phyloP scores from a whole-genome alignment of 1,140 invertebrate genomes.

The Anoplolepis gracilipes region DNA sequence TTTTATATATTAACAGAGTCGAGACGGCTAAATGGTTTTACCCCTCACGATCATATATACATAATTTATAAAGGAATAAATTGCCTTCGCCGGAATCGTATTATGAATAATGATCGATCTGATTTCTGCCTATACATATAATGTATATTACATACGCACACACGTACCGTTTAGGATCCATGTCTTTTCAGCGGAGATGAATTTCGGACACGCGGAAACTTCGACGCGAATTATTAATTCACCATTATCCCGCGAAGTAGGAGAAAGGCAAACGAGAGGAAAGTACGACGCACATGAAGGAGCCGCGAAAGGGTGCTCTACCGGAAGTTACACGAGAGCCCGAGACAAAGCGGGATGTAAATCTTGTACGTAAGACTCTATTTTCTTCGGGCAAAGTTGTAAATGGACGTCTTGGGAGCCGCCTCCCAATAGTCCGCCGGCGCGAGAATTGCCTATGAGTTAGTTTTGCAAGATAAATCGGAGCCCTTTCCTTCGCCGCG shows the following conservation, averaged over 20 bases:
- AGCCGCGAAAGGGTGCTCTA: conserved; percentile 22
- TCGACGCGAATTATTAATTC: conserved; percentile 69
- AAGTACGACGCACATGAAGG: conserved; percentile 47
- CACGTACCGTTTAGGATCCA: not conserved
- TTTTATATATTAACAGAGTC: not conserved
- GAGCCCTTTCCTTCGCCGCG: conserved; percentile 39
- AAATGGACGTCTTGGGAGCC: conserved; percentile 73
- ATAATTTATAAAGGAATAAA: conserved; percentile 37
- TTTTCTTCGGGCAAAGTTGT: conserved; percentile 68
- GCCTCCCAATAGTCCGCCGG: conserved; percentile 58
- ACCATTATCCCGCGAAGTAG: conserved; percentile 66
- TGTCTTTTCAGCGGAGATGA: conserved; percentile 34
- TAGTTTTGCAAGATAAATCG: conserved; percentile 69
- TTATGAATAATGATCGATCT: conserved; percentile 64
- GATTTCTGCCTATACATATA: conserved; percentile 39
- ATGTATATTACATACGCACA: not conserved
- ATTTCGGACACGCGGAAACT: conserved; percentile 55
- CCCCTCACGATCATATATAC: not conserved
- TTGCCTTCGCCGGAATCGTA: not conserved
- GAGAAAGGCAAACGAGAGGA: conserved; percentile 34
- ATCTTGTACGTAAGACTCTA: conserved; percentile 74
- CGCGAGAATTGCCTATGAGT: conserved; percentile 64
- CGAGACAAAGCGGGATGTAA: conserved; percentile 72
- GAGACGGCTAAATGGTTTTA: not conserved
- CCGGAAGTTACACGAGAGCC: conserved; percentile 62